Evolutionary conservation across 2,888 invertebrate genomes (phyloP).

Genomic region (Cyclophora punctaria): DNA sequence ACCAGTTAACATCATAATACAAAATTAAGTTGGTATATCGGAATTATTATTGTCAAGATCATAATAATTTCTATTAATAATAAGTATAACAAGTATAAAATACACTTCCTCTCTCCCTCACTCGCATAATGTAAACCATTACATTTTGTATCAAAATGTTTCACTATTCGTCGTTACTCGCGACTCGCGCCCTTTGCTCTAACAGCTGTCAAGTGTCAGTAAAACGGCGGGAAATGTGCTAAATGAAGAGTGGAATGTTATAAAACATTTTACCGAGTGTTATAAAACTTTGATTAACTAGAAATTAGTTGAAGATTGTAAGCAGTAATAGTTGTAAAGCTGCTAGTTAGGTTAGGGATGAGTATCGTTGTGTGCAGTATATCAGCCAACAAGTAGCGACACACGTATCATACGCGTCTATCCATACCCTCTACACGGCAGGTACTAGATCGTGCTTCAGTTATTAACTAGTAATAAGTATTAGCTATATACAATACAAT

Average conservation of each 20-base stretch:
- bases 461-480: slow-evolving; percentile 42
- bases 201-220: too few relatives aligned
- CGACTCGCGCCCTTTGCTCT: too few relatives aligned
- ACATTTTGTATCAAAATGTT: not conserved
- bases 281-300: too few relatives aligned
- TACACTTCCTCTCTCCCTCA: too few relatives aligned
- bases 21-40: not conserved
- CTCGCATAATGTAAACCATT: not conserved
- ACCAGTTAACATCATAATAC: not conserved
- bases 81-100: not conserved
- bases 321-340: too few relatives aligned
- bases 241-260: not conserved
- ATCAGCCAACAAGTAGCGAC: slow-evolving; percentile 23
- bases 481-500: slow-evolving; percentile 56
- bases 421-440: slow-evolving; percentile 34
- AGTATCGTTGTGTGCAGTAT: not conserved
- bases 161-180: too few relatives aligned
- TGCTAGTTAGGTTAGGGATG: too few relatives aligned
- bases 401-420: slow-evolving; percentile 26
- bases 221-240: not conserved
- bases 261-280: too few relatives aligned
- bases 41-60: not conserved
- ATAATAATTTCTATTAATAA: not conserved
- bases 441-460: slow-evolving; percentile 39
- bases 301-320: too few relatives aligned